Evolutionary conservation across 2,888 invertebrate species (phyloP).

Genomic region (Hedya salicella): DNA sequence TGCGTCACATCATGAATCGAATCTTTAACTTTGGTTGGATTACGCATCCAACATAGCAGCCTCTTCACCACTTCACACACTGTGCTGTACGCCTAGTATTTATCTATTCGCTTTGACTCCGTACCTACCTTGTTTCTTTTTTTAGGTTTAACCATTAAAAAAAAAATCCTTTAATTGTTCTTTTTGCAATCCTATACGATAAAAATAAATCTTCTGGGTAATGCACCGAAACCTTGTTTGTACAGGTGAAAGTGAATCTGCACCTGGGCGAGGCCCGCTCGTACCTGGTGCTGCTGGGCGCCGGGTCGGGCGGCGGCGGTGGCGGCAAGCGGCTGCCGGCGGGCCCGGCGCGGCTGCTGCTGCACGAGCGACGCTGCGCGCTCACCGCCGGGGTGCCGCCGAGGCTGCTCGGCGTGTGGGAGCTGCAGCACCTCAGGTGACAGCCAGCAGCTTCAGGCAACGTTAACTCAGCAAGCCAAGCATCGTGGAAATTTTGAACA

Average conservation of each 20-base stretch:
- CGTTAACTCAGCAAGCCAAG: too few species aligned
- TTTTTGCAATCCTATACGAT: too few species aligned
- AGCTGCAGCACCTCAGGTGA: constrained; percentile 87
- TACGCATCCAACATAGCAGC: too few species aligned
- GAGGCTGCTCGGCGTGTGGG: constrained; percentile 89
- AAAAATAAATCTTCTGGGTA: neutral
- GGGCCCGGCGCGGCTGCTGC: constrained; percentile 92
- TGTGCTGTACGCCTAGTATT: too few species aligned
- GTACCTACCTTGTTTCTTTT: too few species aligned
- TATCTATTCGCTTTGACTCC: too few species aligned
- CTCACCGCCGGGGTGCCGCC: constrained; percentile 93
- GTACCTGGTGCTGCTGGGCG: constrained; percentile 67
- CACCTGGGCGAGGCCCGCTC: constrained; percentile 68
- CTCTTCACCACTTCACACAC: too few species aligned
- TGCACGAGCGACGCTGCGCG: constrained; percentile 91
- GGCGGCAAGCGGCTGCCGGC: constrained; percentile 84
- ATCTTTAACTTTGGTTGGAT: too few species aligned
- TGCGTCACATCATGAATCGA: too few species aligned
- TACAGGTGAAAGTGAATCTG: constrained; percentile 69
- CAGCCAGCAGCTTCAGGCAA: neutral
- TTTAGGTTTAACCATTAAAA: too few species aligned
- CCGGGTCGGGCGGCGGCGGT: constrained; percentile 27
- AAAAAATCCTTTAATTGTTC: too few species aligned
- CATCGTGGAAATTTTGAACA: too few species aligned
- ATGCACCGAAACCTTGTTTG: neutral